Evolutionary conservation across 2,113 vertebrate genomes (phyloP).

Genomic region (Heliornis fulica): DNA sequence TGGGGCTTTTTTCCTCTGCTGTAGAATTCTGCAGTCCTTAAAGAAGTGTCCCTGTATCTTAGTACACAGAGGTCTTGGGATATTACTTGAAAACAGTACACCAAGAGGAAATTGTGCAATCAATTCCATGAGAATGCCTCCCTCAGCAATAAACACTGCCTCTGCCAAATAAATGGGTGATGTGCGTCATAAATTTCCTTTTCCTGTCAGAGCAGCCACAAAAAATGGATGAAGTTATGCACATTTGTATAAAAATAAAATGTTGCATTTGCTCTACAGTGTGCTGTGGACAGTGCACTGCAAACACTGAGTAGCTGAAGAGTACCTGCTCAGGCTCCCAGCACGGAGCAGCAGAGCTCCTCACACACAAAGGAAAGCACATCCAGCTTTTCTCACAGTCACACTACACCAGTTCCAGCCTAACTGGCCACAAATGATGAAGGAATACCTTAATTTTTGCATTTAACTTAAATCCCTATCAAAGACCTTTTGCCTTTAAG

Average conservation of each 20-base stretch:
- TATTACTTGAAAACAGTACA: constrained; percentile 65
- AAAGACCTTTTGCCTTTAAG: background rate
- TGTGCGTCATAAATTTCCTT: constrained; percentile 67
- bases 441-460: background rate
- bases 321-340: background rate
- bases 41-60: constrained; percentile 18
- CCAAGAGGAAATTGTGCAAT: constrained; percentile 63
- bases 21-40: constrained; percentile 16
- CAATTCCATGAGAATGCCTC: constrained; percentile 62
- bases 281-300: background rate
- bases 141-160: constrained; percentile 60
- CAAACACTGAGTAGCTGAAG: background rate
- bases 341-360: background rate
- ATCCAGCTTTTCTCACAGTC: background rate
- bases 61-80: constrained; percentile 47
- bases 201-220: constrained; percentile 58
- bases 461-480: background rate
- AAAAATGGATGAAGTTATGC: constrained; percentile 61
- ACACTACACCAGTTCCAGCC: background rate
- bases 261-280: constrained; percentile 23
- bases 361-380: background rate
- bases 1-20: background rate
- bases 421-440: background rate
- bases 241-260: constrained; percentile 71
- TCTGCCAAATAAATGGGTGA: constrained; percentile 67